These are phyloP conservation scores for Drosophila suzukii DNA, from an alignment of 1,140 invertebrate genomes.

Conservation along the genomic window DNA sequence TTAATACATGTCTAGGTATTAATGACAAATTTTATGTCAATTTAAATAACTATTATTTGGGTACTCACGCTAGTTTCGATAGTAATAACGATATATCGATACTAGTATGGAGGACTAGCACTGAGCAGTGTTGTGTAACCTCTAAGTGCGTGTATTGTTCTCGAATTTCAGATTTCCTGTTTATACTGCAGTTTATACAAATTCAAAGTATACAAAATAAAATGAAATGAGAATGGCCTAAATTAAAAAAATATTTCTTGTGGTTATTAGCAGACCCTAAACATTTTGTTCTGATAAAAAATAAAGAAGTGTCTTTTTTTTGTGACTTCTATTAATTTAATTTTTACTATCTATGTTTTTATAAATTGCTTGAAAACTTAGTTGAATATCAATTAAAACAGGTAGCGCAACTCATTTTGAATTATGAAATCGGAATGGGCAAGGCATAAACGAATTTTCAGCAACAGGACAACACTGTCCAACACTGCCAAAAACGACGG, in stretches of 20 bases:
- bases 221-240: too few relatives aligned
- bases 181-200: not conserved
- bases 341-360: too few relatives aligned
- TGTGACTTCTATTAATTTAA: too few relatives aligned
- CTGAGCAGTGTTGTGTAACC: not conserved
- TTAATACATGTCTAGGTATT: not conserved
- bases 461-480: conserved; percentile 16
- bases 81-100: not conserved
- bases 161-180: conserved; percentile 2
- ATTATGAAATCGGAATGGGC: not conserved
- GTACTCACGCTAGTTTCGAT: not conserved
- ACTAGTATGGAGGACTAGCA: not conserved
- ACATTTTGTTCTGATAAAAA: too few relatives aligned
- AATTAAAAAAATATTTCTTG: too few relatives aligned
- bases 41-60: not conserved
- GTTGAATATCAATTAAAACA: too few relatives aligned
- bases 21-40: not conserved
- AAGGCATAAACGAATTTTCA: conserved; percentile 7
- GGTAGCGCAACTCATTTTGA: too few relatives aligned
- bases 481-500: conserved; percentile 21
- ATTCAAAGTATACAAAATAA: too few relatives aligned
- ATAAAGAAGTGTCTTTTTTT: too few relatives aligned
- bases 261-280: too few relatives aligned
- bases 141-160: not conserved
- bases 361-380: too few relatives aligned